These are phyloP conservation scores for Synanceia verrucosa DNA, from an alignment of 2,797 vertebrate genomes.

Conservation along the genomic window DNA sequence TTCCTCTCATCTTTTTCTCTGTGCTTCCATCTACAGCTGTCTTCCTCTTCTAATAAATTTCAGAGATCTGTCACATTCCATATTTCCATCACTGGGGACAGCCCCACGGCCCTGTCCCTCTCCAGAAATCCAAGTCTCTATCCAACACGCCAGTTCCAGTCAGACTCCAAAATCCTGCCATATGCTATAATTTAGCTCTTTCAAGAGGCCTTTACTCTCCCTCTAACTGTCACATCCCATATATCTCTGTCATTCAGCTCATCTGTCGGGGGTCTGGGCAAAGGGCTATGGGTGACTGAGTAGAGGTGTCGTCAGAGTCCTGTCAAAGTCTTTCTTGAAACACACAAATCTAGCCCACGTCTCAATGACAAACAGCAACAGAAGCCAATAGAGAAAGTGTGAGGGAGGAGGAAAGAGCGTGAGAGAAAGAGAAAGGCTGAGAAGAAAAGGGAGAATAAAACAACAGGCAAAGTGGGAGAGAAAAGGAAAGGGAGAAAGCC, in stretches of 20 bases:
- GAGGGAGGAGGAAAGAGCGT: conserved; percentile 34
- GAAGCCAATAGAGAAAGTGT: conserved; percentile 55
- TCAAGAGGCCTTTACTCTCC: conserved; percentile 62
- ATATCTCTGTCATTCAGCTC: conserved; percentile 59
- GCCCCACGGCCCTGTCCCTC: conserved; percentile 32
- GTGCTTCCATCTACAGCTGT: conserved; percentile 22
- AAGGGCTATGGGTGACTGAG: conserved; percentile 51
- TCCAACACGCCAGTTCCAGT: conserved; percentile 47
- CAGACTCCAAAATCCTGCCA: conserved; percentile 70
- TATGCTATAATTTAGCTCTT: conserved; percentile 68
- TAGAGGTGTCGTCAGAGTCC: conserved; percentile 60
- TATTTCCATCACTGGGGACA: conserved; percentile 71
- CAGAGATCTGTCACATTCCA: conserved; percentile 73
- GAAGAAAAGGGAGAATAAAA: conserved; percentile 68
- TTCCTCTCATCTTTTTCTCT: conserved; percentile 36
- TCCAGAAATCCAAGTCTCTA: conserved; percentile 54
- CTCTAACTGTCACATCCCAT: conserved; percentile 64
- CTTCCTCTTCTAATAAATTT: conserved; percentile 61
- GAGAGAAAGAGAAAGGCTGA: conserved; percentile 46
- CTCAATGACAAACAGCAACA: conserved; percentile 55
- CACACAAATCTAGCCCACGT: conserved; percentile 16
- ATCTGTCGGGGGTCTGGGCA: conserved; percentile 53
- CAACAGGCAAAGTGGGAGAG: conserved; percentile 68
- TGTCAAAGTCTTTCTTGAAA: conserved; percentile 24
- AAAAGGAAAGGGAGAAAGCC: conserved; percentile 67